Base-by-base conservation (phyloP, 2,888 invertebrate species). In the Torymus aiolomorphi region DNA sequence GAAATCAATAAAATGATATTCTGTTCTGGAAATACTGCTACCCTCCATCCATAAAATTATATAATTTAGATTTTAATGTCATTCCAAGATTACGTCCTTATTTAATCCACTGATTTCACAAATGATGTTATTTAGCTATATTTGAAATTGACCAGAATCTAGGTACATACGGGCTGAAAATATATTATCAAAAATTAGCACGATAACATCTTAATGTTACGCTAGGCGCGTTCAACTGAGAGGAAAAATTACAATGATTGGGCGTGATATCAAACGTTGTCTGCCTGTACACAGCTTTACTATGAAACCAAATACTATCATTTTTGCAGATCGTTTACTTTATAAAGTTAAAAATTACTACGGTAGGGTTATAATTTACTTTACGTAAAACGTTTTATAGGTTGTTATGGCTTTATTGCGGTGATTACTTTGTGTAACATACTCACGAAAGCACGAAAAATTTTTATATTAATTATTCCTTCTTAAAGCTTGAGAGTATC, bases 401-500 rank as follows among this genome's bases (percentile, higher is more conserved):
- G 16, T 71, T 16, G 14, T 24, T 42, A 42, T 42, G 42, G 8
- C 42, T 42, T 42, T 42, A 42, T 42, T 42, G 62, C 62, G 14
- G 24, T 49, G 31, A 59, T 75, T 66, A 75, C 13, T 63, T 74
- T 74, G 49, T 49, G 61, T 56, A 74, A 74, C 18, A 49, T 16
- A 54, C 8, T 4, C 18, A 12, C 20, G 5, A 13, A 12, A 13
- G 61, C 24, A n/a, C 13, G 49, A 73, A 73, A 63, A 73, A 56
- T 56, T 63, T 73, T 42, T 42, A 42, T 73, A 73, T 73, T 73
- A 73, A 73, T 73, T 63, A 73, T 65, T 63, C 14, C 14, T 42
- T 67, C 54, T 24, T 24, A 76, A 67, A 18, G 5, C 24, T 69
- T 42, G n/a, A 63, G 51, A 24, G 49, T 51, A 10, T 1, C 76